Percentiles rank a stretch among this genome's conserved stretches.
Conservation (phyloP, 2,888 invertebrate species). For the Drosophila austrosaltans region DNA sequence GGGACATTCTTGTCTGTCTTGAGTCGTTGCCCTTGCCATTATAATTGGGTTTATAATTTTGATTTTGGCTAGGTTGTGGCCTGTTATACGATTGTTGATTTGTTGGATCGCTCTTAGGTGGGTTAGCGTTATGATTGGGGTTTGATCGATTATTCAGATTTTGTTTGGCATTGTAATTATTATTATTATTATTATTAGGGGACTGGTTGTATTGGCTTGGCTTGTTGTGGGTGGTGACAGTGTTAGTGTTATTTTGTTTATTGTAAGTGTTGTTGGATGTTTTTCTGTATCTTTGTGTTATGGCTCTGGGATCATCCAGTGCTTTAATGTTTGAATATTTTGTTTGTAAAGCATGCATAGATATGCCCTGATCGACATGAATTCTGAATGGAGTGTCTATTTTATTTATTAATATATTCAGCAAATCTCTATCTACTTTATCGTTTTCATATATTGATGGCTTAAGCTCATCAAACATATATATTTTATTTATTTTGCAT, state of each 20-base stretch:
- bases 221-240: background rate
- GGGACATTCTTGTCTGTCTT: background rate
- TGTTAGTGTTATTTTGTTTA: background rate
- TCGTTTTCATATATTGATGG: background rate
- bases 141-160: background rate
- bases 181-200: background rate
- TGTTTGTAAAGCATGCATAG: background rate
- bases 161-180: background rate
- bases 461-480: too few relatives aligned
- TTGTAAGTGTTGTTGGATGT: background rate
- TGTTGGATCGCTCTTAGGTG: background rate
- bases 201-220: background rate
- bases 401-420: background rate
- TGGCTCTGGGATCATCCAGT: constrained; percentile 1
- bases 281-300: background rate
- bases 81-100: too few relatives aligned
- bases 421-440: constrained; percentile 1
- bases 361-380: constrained; percentile 1
- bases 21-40: background rate
- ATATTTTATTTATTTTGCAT: background rate
- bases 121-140: background rate
- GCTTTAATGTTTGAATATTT: background rate
- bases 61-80: too few relatives aligned
- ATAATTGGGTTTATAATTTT: too few relatives aligned
- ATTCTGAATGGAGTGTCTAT: constrained; percentile 5